Percentiles rank a stretch among this genome's conserved stretches.
Conservation (phyloP, 2,113 vertebrate species). For the Catharus bicknelli region DNA sequence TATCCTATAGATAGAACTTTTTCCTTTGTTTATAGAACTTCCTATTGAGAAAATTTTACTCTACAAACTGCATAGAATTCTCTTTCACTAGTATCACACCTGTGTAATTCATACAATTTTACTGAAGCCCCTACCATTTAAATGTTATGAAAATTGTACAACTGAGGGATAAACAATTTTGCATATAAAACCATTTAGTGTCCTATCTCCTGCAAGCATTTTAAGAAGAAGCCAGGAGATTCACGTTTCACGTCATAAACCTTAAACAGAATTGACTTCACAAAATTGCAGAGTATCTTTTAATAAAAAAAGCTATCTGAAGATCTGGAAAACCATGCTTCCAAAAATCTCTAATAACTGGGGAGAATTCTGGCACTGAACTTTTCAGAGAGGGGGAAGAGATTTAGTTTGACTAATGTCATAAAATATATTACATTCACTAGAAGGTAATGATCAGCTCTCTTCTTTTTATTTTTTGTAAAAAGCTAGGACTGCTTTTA, state of each 20-base stretch:
- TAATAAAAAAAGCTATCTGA: neutral
- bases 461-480: neutral
- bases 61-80: neutral
- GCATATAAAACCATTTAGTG: neutral
- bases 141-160: neutral
- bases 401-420: neutral
- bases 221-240: neutral
- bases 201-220: neutral
- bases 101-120: neutral
- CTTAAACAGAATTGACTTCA: neutral
- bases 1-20: neutral
- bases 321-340: neutral
- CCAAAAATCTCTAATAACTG: neutral
- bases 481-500: slow-evolving; percentile 22
- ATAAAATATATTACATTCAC: neutral
- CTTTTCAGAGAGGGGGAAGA: neutral
- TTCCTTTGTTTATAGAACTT: neutral
- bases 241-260: rapidly evolving
- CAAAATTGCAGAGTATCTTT: neutral
- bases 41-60: neutral
- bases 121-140: neutral
- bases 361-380: neutral
- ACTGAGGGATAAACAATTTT: neutral
- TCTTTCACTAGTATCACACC: neutral
- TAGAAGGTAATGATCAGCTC: neutral